Conservation (phyloP, 1,140 invertebrate genomes). For the Drosophila repleta region DNA sequence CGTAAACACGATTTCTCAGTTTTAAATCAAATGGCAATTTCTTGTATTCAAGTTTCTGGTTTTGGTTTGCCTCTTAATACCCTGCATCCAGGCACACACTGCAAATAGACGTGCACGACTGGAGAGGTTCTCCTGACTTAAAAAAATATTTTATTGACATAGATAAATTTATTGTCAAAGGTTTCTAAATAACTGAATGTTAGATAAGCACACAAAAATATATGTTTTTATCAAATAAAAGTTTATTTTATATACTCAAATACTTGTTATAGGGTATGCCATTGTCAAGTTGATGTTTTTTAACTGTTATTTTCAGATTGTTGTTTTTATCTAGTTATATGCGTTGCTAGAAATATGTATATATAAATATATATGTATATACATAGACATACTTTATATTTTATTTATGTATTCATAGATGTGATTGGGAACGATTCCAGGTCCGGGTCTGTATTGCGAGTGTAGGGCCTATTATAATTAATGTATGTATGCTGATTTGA, state of each 20-base stretch:
- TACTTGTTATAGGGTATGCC: not conserved
- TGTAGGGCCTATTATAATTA: not conserved
- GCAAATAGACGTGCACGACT: not conserved
- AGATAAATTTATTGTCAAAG: no score
- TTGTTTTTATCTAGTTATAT: conserved; percentile 44
- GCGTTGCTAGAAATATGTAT: conserved; percentile 14
- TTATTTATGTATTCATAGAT: not conserved
- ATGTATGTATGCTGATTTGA: conserved; percentile 34
- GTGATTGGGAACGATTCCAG: conserved; percentile 4
- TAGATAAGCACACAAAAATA: not conserved
- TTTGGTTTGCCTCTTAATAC: conserved; percentile 30
- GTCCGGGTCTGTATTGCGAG: conserved; percentile 15
- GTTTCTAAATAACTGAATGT: no score
- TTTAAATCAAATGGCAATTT: conserved; percentile 62
- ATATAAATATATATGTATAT: conserved; percentile 12
- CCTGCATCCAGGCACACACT: not conserved
- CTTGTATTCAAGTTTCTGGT: conserved; percentile 54
- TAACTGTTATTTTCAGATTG: conserved; percentile 7
- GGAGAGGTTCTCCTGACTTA: no score
- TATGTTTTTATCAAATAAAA: no score
- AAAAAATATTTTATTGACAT: no score
- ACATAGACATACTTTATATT: no score
- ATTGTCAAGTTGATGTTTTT: conserved; percentile 3
- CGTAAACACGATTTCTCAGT: conserved; percentile 46
- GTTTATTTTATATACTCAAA: no score